A percentile compares a stretch with the other conserved stretches of the same genome.
Evolutionary conservation across 2,113 vertebrate genomes (phyloP).

Genomic region (Nanorana parkeri): DNA sequence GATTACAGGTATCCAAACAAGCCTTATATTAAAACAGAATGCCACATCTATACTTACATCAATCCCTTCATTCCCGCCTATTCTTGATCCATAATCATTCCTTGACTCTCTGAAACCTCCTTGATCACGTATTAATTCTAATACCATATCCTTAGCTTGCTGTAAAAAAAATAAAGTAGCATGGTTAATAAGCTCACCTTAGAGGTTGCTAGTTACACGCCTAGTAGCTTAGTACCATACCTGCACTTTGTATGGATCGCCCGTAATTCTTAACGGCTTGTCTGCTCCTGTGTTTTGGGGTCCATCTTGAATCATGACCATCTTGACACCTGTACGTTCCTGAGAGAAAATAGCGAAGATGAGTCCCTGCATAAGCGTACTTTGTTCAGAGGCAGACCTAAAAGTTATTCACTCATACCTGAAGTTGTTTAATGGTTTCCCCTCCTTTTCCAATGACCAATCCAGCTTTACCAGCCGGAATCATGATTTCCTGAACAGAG

Average conservation of each 20-base stretch:
- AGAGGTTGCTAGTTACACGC: too few species aligned
- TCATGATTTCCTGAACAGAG: constrained; percentile 96
- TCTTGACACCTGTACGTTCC: constrained; percentile 97
- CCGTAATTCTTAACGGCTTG: constrained; percentile 97
- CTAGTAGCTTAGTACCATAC: constrained; percentile 64
- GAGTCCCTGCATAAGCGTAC: neutral
- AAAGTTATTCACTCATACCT: constrained; percentile 71
- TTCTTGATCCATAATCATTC: constrained; percentile 93
- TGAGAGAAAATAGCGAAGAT: constrained; percentile 57
- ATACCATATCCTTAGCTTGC: constrained; percentile 99
- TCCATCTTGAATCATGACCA: constrained; percentile 99
- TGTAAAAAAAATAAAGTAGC: constrained; percentile 62
- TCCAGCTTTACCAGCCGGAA: constrained; percentile 95
- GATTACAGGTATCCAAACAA: too few species aligned
- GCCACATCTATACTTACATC: constrained; percentile 82
- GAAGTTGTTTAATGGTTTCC: constrained; percentile 97
- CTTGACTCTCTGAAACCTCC: constrained; percentile 96
- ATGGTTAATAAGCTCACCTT: neutral
- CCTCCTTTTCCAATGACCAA: constrained; percentile 98
- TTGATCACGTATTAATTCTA: constrained; percentile 98
- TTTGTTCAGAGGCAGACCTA: constrained; percentile 2
- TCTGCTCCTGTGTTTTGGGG: constrained; percentile 97
- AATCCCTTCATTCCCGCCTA: constrained; percentile 89
- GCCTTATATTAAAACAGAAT: neutral
- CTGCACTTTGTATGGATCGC: constrained; percentile 98